phyloP scores from a whole-genome alignment of 2,888 invertebrate genomes.

The Apamea anceps region DNA sequence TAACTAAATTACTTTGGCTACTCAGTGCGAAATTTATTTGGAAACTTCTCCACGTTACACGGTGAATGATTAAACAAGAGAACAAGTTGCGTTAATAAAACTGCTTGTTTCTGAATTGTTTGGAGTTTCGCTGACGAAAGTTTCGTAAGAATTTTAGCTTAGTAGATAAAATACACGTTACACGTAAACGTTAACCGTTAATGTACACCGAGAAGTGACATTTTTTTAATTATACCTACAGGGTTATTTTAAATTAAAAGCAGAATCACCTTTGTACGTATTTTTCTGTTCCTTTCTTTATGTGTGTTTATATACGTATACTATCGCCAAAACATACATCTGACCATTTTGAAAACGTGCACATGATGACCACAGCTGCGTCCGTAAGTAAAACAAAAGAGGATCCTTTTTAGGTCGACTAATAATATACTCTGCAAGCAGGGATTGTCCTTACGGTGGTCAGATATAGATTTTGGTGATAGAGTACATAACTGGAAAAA shows the following conservation, averaged over 20 bases:
- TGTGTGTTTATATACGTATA: no score
- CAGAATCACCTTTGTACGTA: no score
- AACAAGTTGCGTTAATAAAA: slow-evolving; percentile 76
- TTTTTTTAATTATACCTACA: slow-evolving; percentile 60
- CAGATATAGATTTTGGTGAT: no score
- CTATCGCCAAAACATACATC: no score
- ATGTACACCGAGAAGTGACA: slow-evolving; percentile 45
- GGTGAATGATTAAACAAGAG: slow-evolving; percentile 77
- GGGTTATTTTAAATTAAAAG: not conserved
- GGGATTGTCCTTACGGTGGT: no score
- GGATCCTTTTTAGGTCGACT: no score
- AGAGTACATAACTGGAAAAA: no score
- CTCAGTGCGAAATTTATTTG: slow-evolving; percentile 75
- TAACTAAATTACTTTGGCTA: slow-evolving; percentile 72
- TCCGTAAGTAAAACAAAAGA: no score
- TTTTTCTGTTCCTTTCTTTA: no score
- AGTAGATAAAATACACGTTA: slow-evolving; percentile 68
- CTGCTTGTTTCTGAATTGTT: slow-evolving; percentile 75
- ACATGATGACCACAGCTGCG: no score
- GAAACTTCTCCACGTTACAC: slow-evolving; percentile 75
- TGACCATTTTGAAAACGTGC: no score
- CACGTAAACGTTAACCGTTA: slow-evolving; percentile 64
- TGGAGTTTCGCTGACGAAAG: slow-evolving; percentile 62
- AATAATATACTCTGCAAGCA: no score
- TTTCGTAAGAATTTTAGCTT: slow-evolving; percentile 70